phyloP scores from a whole-genome alignment of 30 jellyfish, hydroid and myxozoan species.

The Hydractinia echinata region DNA sequence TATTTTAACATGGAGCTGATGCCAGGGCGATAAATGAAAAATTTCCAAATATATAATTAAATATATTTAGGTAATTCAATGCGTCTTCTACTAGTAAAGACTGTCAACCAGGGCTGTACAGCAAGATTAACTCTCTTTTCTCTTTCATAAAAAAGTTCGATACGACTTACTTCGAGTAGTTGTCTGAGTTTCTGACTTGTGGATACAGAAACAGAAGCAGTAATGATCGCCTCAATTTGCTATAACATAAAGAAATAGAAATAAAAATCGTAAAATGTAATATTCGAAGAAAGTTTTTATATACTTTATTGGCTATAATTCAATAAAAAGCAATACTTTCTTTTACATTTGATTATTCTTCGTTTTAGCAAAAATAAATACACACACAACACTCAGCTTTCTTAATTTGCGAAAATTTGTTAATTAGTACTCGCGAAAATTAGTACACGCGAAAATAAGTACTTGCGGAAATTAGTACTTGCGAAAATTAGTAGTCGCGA shows the following conservation, averaged over 20 bases:
- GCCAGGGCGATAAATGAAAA: neutral
- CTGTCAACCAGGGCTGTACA: no score
- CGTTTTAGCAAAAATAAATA: no score
- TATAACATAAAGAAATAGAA: constrained; percentile 17
- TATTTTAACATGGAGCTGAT: no score
- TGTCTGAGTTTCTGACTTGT: constrained; percentile 49
- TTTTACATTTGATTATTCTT: no score
- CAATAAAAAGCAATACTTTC: neutral
- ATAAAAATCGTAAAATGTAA: neutral
- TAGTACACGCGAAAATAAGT: no score
- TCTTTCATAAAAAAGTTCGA: neutral
- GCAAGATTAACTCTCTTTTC: no score
- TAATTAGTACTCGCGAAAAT: no score
- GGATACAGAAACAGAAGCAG: constrained; percentile 43
- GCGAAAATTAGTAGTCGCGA: no score
- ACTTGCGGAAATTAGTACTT: no score
- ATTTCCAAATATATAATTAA: neutral
- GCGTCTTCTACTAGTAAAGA: no score
- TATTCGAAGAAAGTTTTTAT: neutral
- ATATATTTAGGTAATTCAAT: neutral
- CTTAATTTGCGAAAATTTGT: no score
- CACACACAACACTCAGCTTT: no score
- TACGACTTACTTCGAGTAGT: constrained; percentile 18
- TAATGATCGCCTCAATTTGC: constrained; percentile 75
- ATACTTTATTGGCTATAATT: neutral